A percentile compares a stretch with the other conserved stretches of the same genome.
These are phyloP conservation scores for Laterallus jamaicensis DNA, from an alignment of 2,113 vertebrate species.

Conservation along the genomic window DNA sequence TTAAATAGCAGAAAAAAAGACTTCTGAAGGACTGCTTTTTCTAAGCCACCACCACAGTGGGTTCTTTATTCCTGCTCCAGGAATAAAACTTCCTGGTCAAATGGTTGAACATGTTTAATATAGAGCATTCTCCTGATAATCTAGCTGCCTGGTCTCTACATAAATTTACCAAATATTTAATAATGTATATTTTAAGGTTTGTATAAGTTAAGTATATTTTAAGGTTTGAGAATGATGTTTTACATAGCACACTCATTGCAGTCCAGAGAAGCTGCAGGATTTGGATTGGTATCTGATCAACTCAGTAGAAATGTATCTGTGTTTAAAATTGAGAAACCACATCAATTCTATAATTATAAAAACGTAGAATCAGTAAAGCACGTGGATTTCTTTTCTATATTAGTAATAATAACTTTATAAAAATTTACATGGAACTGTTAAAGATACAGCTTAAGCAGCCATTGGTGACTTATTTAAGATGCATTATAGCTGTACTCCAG, in stretches of 20 bases:
- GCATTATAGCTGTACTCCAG: not conserved
- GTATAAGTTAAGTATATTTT: not conserved
- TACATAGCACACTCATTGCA: not conserved
- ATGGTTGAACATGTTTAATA: not conserved
- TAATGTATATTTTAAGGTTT: not conserved
- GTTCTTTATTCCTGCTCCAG: not conserved
- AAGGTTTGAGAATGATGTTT: not conserved
- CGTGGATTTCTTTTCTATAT: not conserved
- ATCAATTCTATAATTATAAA: not conserved
- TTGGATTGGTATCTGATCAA: not conserved
- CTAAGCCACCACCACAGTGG: not conserved
- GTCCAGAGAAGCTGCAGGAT: not conserved
- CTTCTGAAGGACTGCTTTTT: not conserved
- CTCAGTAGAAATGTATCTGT: not conserved
- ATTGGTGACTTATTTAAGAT: not conserved
- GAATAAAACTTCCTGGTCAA: not conserved
- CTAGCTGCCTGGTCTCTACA: not conserved
- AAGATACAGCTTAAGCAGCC: not conserved
- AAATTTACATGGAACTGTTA: not conserved
- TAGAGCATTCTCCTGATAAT: not conserved
- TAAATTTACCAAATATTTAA: not conserved
- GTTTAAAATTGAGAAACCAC: not conserved
- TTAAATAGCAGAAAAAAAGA: not conserved
- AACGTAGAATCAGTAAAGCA: not conserved
- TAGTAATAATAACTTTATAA: not conserved